Percentiles rank a stretch among this genome's conserved stretches.
These are phyloP conservation scores for Cossypha niveicapilla DNA, from an alignment of 2,797 vertebrate species.

Conservation along the genomic window DNA sequence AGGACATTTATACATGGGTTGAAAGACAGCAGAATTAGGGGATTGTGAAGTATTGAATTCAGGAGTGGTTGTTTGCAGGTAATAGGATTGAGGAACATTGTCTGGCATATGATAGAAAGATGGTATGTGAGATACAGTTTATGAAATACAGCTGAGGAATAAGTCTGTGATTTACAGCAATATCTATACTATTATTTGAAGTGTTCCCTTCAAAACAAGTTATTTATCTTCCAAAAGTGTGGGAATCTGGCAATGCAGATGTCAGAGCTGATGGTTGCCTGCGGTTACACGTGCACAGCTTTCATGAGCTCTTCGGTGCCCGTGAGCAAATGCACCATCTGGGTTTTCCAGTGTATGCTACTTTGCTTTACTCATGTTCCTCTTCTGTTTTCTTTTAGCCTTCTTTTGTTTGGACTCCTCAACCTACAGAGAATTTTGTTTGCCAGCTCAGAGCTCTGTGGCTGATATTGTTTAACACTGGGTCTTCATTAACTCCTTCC, in stretches of 20 bases:
- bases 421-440: not conserved
- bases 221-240: constrained; percentile 31
- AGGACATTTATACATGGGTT: not conserved
- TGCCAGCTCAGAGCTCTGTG: not conserved
- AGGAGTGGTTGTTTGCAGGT: not conserved
- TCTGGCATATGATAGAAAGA: not conserved
- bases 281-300: not conserved
- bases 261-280: constrained; percentile 8
- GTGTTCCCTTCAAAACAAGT: constrained; percentile 16
- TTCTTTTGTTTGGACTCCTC: not conserved
- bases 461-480: not conserved
- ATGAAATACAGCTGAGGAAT: constrained; percentile 6
- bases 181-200: constrained; percentile 39
- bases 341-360: not conserved
- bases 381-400: not conserved
- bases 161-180: constrained; percentile 14
- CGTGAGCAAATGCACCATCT: not conserved
- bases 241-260: constrained; percentile 21
- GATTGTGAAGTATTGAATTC: not conserved
- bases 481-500: not conserved
- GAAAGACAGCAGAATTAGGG: constrained; percentile 16
- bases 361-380: not conserved
- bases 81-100: not conserved
- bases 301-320: not conserved
- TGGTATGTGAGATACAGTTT: not conserved